These are phyloP conservation scores for Nesogale talazaci DNA, from an alignment of 2,113 vertebrate genomes.

Conservation along the genomic window DNA sequence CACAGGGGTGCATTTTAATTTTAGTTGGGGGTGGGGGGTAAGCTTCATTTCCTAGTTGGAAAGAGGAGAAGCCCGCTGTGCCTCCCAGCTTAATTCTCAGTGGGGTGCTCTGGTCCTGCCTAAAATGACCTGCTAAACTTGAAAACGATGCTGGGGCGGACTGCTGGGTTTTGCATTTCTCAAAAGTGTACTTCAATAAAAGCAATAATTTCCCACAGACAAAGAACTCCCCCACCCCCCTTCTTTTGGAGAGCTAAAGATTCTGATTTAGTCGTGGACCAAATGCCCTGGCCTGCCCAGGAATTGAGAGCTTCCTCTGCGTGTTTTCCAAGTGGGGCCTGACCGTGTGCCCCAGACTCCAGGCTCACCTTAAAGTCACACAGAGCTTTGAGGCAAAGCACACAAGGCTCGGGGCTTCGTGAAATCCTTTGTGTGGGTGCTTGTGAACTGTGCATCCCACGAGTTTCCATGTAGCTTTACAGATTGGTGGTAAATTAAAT, in stretches of 20 bases:
- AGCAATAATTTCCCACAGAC: not conserved
- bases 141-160: conserved; percentile 26
- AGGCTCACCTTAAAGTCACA: too few relatives aligned
- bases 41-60: not conserved
- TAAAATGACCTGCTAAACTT: conserved; percentile 8
- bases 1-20: not conserved
- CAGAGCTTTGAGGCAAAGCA: too few relatives aligned
- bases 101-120: not conserved
- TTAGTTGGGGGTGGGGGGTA: not conserved
- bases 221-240: not conserved
- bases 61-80: not conserved
- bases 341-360: too few relatives aligned
- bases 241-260: conserved; percentile 11
- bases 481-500: conserved; percentile 1
- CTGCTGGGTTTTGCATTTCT: not conserved
- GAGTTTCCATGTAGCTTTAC: not conserved
- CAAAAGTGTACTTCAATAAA: not conserved
- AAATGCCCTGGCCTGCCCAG: not conserved
- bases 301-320: too few relatives aligned
- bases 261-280: conserved; percentile 34
- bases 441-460: not conserved
- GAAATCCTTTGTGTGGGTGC: too few relatives aligned
- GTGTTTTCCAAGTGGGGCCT: too few relatives aligned
- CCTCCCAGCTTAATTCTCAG: not conserved
- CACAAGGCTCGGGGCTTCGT: too few relatives aligned